A percentile compares a stretch with the other conserved stretches of the same genome.
Evolutionary conservation across 2,888 invertebrate species (phyloP).

Genomic region (Escarpia spicata): DNA sequence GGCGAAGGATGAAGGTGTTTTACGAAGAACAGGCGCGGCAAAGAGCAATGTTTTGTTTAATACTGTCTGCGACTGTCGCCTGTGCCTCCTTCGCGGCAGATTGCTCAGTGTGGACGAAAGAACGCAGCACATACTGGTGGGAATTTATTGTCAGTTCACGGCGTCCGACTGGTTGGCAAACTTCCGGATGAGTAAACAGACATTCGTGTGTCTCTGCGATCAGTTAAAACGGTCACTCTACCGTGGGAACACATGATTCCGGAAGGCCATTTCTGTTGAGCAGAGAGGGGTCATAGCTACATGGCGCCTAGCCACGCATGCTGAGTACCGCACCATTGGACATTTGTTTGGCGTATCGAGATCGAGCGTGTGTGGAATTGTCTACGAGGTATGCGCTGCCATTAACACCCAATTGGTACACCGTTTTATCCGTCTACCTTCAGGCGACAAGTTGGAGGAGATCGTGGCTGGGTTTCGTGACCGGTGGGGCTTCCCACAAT

Average conservation of each 20-base stretch:
- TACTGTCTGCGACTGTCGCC: no score
- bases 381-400: constrained; percentile 26
- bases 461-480: constrained; percentile 26
- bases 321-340: constrained; percentile 34
- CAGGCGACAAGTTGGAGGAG: constrained; percentile 21
- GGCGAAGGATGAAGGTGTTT: no score
- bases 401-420: constrained; percentile 21
- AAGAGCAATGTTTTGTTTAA: no score
- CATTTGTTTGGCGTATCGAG: constrained; percentile 35
- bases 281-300: constrained; percentile 17
- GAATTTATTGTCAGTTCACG: background rate
- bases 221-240: background rate
- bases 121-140: background rate
- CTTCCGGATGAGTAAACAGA: background rate
- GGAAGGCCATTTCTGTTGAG: background rate
- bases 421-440: constrained; percentile 26
- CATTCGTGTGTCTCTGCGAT: background rate
- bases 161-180: background rate
- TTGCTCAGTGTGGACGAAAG: background rate
- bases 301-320: constrained; percentile 25
- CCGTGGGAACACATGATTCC: background rate
- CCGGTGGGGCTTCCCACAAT: constrained; percentile 31
- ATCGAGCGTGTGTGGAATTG: constrained; percentile 28
- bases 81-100: background rate
- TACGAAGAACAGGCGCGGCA: no score